These are phyloP conservation scores for Helicoverpa armigera DNA, from an alignment of 1,140 invertebrate genomes.

Conservation along the genomic window DNA sequence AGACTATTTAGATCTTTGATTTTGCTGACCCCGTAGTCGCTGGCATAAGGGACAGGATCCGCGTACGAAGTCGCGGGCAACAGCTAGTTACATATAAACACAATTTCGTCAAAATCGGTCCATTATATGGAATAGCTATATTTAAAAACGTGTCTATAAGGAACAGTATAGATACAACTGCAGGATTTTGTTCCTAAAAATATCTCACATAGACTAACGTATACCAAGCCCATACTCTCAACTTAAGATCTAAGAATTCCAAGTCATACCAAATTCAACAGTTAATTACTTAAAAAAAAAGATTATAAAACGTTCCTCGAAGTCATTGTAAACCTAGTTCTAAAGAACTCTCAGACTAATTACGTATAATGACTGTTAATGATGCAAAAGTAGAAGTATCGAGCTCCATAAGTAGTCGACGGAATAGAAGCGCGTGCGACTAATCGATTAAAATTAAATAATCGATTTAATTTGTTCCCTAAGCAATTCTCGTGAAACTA, in stretches of 20 bases:
- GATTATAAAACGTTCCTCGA: conserved; percentile 3
- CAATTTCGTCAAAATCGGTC: too few relatives aligned
- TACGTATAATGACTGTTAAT: conserved; percentile 41
- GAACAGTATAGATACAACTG: too few relatives aligned
- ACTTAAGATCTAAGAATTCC: background rate
- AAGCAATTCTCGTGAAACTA: too few relatives aligned
- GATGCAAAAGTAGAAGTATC: conserved; percentile 14
- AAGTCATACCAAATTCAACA: background rate
- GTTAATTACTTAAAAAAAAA: background rate
- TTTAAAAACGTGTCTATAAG: too few relatives aligned
- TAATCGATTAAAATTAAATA: conserved; percentile 17
- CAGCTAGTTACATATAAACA: too few relatives aligned
- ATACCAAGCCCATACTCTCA: background rate
- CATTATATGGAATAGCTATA: too few relatives aligned
- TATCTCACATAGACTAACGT: background rate
- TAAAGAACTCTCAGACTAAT: conserved; percentile 35
- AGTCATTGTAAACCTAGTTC: conserved; percentile 10
- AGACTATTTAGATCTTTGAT: too few relatives aligned
- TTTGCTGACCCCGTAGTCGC: too few relatives aligned
- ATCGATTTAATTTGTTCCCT: background rate
- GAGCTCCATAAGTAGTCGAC: conserved; percentile 2
- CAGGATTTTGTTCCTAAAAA: background rate
- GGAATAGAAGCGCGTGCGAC: conserved; percentile 37
- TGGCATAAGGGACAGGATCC: too few relatives aligned
- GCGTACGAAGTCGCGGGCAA: too few relatives aligned